These are phyloP conservation scores for Torymus tubicola DNA, from an alignment of 2,888 invertebrate genomes.

Conservation along the genomic window DNA sequence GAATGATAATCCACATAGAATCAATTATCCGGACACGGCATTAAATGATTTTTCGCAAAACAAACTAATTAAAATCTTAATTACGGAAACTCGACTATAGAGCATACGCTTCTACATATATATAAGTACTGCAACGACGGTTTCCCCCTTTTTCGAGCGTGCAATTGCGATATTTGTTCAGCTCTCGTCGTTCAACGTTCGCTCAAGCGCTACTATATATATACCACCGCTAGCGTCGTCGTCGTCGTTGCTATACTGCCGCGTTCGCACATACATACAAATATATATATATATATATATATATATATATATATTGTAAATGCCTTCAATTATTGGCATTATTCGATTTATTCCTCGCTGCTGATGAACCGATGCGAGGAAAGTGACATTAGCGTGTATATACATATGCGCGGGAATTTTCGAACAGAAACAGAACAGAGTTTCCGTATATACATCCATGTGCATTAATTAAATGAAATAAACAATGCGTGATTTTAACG, in stretches of 20 bases:
- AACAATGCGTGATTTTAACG: slow-evolving; percentile 37
- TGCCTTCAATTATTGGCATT: slow-evolving; percentile 43
- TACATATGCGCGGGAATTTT: not conserved
- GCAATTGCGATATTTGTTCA: slow-evolving; percentile 24
- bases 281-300: no score
- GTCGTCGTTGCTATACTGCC: not conserved
- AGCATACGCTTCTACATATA: not conserved
- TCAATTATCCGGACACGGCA: slow-evolving; percentile 4
- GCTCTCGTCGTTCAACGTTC: slow-evolving; percentile 5
- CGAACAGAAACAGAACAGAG: not conserved
- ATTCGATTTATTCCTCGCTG: slow-evolving; percentile 38
- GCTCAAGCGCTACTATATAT: no score
- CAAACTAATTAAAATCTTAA: slow-evolving; percentile 53
- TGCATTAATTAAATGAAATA: slow-evolving; percentile 40
- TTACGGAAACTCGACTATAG: slow-evolving; percentile 16
- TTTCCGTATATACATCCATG: no score
- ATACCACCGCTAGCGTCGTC: no score
- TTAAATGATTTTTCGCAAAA: slow-evolving; percentile 20
- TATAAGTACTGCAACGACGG: no score
- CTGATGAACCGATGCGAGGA: not conserved
- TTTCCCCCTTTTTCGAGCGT: not conserved
- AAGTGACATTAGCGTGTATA: not conserved
- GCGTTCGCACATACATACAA: not conserved
- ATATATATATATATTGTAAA: slow-evolving; percentile 25
- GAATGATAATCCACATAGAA: slow-evolving; percentile 10